Percentiles rank a stretch among this genome's conserved stretches.
Evolutionary conservation across 2,888 invertebrate genomes (phyloP).

Genomic region (Drosophila neoperkinsi): DNA sequence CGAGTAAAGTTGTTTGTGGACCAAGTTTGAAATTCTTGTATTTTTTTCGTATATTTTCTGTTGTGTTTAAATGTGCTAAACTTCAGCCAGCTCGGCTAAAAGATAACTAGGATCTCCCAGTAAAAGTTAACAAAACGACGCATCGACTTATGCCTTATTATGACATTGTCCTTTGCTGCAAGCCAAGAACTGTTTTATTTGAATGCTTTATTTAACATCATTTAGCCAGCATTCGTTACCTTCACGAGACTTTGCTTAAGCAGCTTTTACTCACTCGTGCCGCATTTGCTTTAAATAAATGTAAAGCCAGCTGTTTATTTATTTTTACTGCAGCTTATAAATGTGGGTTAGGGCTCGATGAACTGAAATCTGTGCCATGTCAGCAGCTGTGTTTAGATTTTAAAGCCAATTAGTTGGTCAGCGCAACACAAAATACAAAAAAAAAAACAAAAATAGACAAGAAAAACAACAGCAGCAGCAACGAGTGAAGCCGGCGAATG

Average conservation of each 20-base stretch:
- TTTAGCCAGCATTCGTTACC: background rate
- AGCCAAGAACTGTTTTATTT: background rate
- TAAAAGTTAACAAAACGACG: fast-evolving
- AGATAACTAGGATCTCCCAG: background rate
- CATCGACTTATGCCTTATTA: background rate
- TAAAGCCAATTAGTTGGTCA: constrained; percentile 71
- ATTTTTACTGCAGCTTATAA: constrained; percentile 17
- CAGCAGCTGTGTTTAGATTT: constrained; percentile 67
- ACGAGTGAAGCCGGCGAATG: constrained; percentile 38
- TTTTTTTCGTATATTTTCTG: background rate
- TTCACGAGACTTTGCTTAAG: background rate
- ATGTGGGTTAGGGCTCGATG: constrained; percentile 54
- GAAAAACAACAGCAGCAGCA: constrained; percentile 2
- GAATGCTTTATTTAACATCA: background rate
- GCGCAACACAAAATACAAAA: constrained; percentile 31
- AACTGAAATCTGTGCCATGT: constrained; percentile 58
- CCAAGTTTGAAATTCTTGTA: fast-evolving
- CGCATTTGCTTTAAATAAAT: background rate
- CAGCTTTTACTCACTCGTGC: background rate
- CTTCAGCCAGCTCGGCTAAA: background rate
- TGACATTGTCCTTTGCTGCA: background rate
- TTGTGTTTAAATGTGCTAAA: background rate
- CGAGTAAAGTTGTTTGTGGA: background rate
- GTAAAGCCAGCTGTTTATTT: background rate
- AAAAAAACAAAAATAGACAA: constrained; percentile 1